phyloP scores from a whole-genome alignment of 2,797 vertebrate genomes.

The Micrastur ruficollis region DNA sequence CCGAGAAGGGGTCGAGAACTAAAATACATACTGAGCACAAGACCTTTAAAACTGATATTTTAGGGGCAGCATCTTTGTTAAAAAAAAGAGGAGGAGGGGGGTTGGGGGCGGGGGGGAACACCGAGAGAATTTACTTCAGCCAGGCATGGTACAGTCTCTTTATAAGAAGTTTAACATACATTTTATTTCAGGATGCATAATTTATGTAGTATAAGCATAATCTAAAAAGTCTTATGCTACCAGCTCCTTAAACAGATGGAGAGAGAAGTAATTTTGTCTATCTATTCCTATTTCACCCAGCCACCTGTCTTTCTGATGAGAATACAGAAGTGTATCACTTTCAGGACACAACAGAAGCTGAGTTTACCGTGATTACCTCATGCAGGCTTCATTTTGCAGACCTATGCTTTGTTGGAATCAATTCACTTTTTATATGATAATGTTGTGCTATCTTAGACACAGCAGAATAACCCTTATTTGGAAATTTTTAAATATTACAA shows the following conservation, averaged over 20 bases:
- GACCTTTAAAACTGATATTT: not conserved
- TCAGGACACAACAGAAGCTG: not conserved
- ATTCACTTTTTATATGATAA: not conserved
- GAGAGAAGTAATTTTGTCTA: not conserved
- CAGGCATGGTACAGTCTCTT: not conserved
- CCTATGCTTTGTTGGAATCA: not conserved
- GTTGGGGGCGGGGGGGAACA: rapidly evolving
- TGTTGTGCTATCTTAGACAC: not conserved
- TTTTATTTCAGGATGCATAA: not conserved
- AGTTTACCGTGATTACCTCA: not conserved
- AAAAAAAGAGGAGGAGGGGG: not conserved
- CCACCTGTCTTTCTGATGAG: not conserved
- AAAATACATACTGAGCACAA: not conserved
- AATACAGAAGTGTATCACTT: not conserved
- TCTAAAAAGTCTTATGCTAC: not conserved
- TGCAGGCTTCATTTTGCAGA: not conserved
- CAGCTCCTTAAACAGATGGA: not conserved
- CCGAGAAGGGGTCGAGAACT: not conserved
- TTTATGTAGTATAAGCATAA: not conserved
- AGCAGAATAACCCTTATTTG: not conserved
- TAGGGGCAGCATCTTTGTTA: not conserved
- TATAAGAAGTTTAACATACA: not conserved
- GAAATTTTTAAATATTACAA: not conserved
- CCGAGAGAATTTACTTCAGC: rapidly evolving
- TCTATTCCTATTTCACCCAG: not conserved